A percentile compares a stretch with the other conserved stretches of the same genome.
Conservation (phyloP, 2,113 vertebrate genomes). For the Bujurquina vittata region DNA sequence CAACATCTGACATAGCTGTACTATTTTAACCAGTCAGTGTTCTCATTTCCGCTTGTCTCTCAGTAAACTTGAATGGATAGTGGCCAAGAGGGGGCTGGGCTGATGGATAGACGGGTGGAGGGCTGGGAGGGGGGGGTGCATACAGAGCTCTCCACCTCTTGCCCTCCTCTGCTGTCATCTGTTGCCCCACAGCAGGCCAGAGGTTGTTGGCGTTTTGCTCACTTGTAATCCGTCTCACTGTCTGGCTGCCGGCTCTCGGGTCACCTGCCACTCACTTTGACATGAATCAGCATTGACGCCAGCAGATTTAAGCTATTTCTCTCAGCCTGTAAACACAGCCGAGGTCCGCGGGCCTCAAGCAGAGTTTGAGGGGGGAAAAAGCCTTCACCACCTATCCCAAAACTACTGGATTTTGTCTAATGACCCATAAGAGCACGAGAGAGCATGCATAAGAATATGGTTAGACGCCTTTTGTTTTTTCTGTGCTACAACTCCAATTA, state of each 20-base stretch:
- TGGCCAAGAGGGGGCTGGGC: slow-evolving; percentile 53
- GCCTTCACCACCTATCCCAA: slow-evolving; percentile 27
- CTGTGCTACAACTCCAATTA: slow-evolving; percentile 49
- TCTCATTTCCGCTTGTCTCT: slow-evolving; percentile 65
- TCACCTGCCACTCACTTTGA: slow-evolving; percentile 85
- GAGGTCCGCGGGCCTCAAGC: slow-evolving; percentile 57
- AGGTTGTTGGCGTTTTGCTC: slow-evolving; percentile 83
- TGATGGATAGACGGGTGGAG: slow-evolving; percentile 55
- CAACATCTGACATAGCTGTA: slow-evolving; percentile 27
- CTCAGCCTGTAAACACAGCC: slow-evolving; percentile 70
- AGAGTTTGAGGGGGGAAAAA: slow-evolving; percentile 30
- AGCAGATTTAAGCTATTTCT: slow-evolving; percentile 78
- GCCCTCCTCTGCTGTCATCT: slow-evolving; percentile 78
- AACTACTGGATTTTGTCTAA: slow-evolving; percentile 38
- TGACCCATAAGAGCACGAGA: slow-evolving; percentile 42
- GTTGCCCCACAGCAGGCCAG: slow-evolving; percentile 81
- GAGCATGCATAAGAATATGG: slow-evolving; percentile 17
- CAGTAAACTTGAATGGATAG: slow-evolving; percentile 60
- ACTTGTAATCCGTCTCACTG: slow-evolving; percentile 82
- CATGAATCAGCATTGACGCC: slow-evolving; percentile 75
- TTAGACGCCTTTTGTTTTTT: slow-evolving; percentile 28
- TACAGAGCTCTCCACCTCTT: slow-evolving; percentile 58
- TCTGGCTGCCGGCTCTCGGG: slow-evolving; percentile 78
- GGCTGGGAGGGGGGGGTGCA: slow-evolving; percentile 36
- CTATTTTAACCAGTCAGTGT: slow-evolving; percentile 54